A percentile compares a stretch with the other conserved stretches of the same genome.
phyloP scores from a whole-genome alignment of 2,113 vertebrate species.

The Neofelis nebulosa region DNA sequence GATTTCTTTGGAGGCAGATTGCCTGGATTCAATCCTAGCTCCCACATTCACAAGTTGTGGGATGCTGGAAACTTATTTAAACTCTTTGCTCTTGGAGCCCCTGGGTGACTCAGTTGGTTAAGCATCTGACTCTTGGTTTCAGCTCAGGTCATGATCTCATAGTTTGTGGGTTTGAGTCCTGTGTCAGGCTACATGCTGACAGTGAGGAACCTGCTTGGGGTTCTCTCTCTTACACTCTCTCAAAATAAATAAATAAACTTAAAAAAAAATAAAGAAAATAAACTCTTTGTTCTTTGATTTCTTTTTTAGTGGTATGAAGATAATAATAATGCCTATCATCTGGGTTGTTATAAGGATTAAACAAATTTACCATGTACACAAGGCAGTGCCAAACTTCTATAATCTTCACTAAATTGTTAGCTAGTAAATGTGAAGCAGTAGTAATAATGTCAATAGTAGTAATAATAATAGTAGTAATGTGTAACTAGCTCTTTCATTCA shows the following conservation, averaged over 20 bases:
- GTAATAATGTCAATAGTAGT: too few species aligned
- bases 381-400: background rate
- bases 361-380: background rate
- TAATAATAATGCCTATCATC: background rate
- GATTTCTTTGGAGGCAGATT: background rate
- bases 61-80: background rate
- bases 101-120: too few species aligned
- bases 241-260: too few species aligned
- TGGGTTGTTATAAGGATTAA: background rate
- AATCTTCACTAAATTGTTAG: background rate
- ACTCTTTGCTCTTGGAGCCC: background rate
- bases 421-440: background rate
- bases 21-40: background rate
- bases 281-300: background rate
- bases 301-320: background rate
- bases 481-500: background rate
- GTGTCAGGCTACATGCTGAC: too few species aligned
- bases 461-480: too few species aligned
- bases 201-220: too few species aligned
- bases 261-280: background rate
- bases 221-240: too few species aligned
- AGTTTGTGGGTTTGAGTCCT: too few species aligned
- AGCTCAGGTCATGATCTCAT: too few species aligned
- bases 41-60: background rate
- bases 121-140: too few species aligned